Percentiles rank a stretch among this genome's conserved stretches.
Evolutionary conservation across 2,113 vertebrate species (phyloP).

Genomic region (Peromyscus californicus): DNA sequence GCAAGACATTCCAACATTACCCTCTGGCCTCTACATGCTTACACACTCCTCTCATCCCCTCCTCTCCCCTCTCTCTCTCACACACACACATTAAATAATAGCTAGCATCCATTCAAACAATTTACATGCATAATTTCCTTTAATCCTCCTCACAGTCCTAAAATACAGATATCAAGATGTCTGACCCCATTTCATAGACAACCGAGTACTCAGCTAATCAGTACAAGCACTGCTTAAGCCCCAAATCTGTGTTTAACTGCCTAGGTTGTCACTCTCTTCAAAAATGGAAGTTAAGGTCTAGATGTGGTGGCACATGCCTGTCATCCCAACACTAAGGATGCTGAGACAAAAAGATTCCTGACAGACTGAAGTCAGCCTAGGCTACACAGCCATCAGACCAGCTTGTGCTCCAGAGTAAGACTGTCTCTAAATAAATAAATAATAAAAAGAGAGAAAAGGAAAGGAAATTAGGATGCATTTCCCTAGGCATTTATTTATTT

Average conservation of each 20-base stretch:
- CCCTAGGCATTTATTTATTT: not conserved
- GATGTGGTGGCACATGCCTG: not conserved
- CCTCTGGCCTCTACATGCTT: not conserved
- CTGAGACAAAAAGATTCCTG: not conserved
- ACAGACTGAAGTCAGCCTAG: not conserved
- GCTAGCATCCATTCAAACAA: not conserved
- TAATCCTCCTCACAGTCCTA: slow-evolving; percentile 5
- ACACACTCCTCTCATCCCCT: not conserved
- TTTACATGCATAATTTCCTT: not conserved
- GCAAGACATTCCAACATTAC: not conserved
- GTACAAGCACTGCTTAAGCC: not conserved
- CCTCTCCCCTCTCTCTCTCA: not conserved
- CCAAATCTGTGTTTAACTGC: slow-evolving; percentile 25
- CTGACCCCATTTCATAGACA: not conserved
- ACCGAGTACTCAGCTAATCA: not conserved
- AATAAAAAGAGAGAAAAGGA: not conserved
- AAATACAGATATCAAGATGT: not conserved
- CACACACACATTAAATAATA: not conserved
- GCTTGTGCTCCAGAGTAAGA: not conserved
- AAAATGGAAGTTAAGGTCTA: not conserved
- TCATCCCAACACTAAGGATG: not conserved
- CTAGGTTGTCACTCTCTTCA: not conserved
- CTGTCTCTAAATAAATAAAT: not conserved
- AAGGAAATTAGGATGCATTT: not conserved
- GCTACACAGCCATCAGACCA: not conserved